Evolutionary conservation across 2,113 vertebrate species (phyloP).

Genomic region (Tachycineta bicolor): DNA sequence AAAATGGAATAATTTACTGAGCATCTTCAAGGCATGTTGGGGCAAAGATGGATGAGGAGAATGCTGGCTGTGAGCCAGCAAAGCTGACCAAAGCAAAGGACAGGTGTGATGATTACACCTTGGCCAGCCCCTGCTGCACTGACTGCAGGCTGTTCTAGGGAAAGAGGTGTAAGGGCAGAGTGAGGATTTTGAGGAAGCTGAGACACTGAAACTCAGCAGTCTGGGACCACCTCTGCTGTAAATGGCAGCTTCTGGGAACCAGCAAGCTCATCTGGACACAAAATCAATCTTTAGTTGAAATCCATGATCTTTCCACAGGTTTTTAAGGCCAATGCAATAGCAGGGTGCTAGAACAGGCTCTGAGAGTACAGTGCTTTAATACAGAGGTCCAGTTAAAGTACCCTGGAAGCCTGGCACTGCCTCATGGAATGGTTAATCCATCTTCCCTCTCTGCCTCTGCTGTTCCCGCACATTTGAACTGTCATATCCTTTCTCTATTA

Average conservation of each 20-base stretch:
- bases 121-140: not conserved
- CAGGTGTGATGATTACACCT: not conserved
- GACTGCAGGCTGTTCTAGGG: not conserved
- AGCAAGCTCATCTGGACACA: not conserved
- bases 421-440: constrained; percentile 15
- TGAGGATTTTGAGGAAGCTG: not conserved
- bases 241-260: not conserved
- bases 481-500: constrained; percentile 61
- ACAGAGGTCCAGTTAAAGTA: not conserved
- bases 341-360: not conserved
- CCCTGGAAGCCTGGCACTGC: not conserved
- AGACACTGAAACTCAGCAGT: not conserved
- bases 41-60: not conserved
- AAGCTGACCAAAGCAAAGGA: not conserved
- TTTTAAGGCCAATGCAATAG: not conserved
- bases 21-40: not conserved
- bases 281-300: constrained; percentile 1
- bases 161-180: not conserved
- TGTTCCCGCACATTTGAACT: constrained; percentile 66
- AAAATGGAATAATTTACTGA: not conserved
- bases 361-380: not conserved
- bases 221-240: not conserved
- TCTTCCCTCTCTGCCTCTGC: constrained; percentile 6
- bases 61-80: not conserved
- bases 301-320: not conserved